Base-by-base conservation (phyloP, 2,797 vertebrate genomes). In the Enteromius mattozi region DNA sequence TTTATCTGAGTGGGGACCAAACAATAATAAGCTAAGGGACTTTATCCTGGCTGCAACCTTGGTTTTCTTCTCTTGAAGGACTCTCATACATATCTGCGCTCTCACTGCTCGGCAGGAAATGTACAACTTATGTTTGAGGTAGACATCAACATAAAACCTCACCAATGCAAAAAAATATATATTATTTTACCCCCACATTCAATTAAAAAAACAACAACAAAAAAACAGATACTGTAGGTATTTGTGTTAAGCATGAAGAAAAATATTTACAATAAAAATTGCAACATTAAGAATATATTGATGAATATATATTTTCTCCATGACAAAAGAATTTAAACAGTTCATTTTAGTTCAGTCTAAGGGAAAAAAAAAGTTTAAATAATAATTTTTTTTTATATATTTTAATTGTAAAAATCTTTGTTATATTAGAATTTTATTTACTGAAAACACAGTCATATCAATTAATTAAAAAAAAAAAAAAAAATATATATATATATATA, bases 1-100 rank as follows among this genome's bases (percentile, higher is more conserved):
- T 71, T 47, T 47, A 71, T 47, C 69, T n/a, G 47, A 54, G 72
- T 13, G 27, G 72, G 30, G 47, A n/a, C 47, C 21, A 27, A 5
- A 35, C 6, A 7, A 6, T 75, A 75, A 75, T 54, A 75, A 75
- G 72, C 27, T 33, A 47, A 30, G 72, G 47, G 72, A 54, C 30
- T 75, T 75, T n/a, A 30, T 75, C 24, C 72, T 75, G 47, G 51
- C 72, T 75, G 47, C 35, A 54, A 54, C 72, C 72, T 75, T 75
- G 40, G 6, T 9, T 35, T 42, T 45, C 69, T 47, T 45, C 42
- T 71, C 40, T 47, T 71, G 19, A 16, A 2, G n/a, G 37, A 65
- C 9, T 27, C 69, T 72, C 40, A 24, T 35, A 16, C 35, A 70
- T 65, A 33, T 24, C 21, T 59, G 56, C n/a, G n/a, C 56, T 59